Base-by-base conservation (phyloP, 2,113 vertebrate genomes). In the Rhinopomastus cyanomelas region DNA sequence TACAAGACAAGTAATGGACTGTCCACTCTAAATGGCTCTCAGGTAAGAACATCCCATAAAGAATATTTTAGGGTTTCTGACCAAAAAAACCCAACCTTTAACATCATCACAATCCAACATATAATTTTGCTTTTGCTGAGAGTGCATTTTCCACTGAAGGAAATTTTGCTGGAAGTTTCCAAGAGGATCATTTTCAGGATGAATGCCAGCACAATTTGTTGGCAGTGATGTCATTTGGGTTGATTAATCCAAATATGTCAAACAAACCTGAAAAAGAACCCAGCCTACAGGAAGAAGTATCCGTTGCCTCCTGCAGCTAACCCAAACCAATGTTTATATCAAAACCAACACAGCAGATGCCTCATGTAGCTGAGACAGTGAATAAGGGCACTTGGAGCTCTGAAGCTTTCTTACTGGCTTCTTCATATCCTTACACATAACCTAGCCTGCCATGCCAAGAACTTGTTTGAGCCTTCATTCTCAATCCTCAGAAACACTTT, bases 81-180 rank as follows among this genome's bases (percentile, higher is more conserved):
- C 36, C 86, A 46, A 76, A 82, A 93, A 72, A 3, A 2, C 16
- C 79, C 92, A 72, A 3, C 2, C 16, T n/a, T 73, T 65, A 66
- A 62, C 5, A 2, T 49, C 29, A 48, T 55, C 13, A 39, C 3
- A 6, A 59, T 60, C 65, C 87, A 57, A 52, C 11, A 29, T 26
- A 12, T 68, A 74, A 44, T 64, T 86, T 56, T 78, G 22, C 32
- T 85, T 85, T 88, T 66, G 61, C 68, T 90, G 76, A 62, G 53
- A 71, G 17, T 10, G 32, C 53, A 32, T 81, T 93, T 93, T 90
- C 76, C 77, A 75, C 57, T 53, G 65, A 81, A 1, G 48, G 72
- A 90, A 92, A 77, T n/a, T 20, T 19, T 73, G 55, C 57, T 81
- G 53, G 14, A 89, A 91, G 19, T 89, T 92, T 92, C 90, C 92